Conservation (phyloP, 1,140 invertebrate species). For the Pogonomyrmex californicus region DNA sequence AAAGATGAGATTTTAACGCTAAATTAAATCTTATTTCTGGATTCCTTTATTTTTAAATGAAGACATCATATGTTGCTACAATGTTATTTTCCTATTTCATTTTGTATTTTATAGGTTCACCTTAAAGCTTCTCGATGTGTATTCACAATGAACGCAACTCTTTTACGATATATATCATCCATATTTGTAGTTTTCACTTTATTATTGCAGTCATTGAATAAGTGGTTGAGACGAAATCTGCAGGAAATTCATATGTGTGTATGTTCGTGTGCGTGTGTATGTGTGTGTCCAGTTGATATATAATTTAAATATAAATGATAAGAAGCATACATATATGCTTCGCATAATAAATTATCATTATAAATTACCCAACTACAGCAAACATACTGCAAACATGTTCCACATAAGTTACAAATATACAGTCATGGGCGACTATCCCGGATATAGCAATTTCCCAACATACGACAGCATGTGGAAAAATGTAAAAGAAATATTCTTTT, state of each 20-base stretch:
- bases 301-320: no score
- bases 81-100: background rate
- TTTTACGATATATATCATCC: background rate
- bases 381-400: slow-evolving; percentile 58
- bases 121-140: slow-evolving; percentile 20
- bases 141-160: slow-evolving; percentile 32
- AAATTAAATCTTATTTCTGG: background rate
- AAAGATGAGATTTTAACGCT: background rate
- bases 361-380: slow-evolving; percentile 33
- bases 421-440: slow-evolving; percentile 26
- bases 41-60: background rate
- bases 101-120: background rate
- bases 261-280: no score
- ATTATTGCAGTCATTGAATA: background rate
- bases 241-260: background rate
- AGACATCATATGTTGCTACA: background rate
- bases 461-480: background rate
- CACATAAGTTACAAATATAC: slow-evolving; percentile 28
- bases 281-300: no score
- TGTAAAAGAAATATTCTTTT: slow-evolving; percentile 39
- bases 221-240: slow-evolving; percentile 35
- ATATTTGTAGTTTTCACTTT: background rate
- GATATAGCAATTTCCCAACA: background rate
- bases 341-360: background rate
- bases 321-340: background rate